Conservation (phyloP, 2,113 vertebrate species). For the Excalfactoria chinensis region DNA sequence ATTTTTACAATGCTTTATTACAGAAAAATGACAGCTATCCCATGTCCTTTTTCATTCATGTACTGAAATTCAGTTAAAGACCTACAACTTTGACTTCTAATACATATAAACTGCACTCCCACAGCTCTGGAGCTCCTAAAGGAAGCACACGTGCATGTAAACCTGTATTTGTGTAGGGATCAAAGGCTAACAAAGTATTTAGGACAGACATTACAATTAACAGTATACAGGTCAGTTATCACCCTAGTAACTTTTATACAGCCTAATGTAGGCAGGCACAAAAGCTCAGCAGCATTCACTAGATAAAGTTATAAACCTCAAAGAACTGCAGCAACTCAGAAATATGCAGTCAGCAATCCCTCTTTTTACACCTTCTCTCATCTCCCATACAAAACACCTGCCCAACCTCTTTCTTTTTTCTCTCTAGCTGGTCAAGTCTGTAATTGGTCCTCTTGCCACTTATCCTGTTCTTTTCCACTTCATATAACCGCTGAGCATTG, state of each 20-base stretch:
- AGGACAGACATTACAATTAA: not conserved
- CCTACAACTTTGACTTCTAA: not conserved
- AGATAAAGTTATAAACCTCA: not conserved
- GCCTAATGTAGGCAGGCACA: not conserved
- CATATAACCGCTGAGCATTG: constrained; percentile 83
- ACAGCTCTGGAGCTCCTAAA: not conserved
- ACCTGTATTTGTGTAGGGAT: not conserved
- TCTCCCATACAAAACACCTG: not conserved
- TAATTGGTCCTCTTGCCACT: constrained; percentile 71
- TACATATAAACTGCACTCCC: not conserved
- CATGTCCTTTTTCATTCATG: not conserved
- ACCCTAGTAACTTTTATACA: not conserved
- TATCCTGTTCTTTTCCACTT: constrained; percentile 81
- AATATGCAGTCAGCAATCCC: not conserved
- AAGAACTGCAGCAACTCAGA: not conserved
- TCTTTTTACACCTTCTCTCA: not conserved
- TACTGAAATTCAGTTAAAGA: not conserved
- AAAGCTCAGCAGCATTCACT: not conserved
- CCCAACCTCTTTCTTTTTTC: constrained; percentile 84
- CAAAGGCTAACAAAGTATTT: not conserved
- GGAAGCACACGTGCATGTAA: not conserved
- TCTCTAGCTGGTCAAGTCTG: constrained; percentile 83
- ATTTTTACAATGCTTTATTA: not conserved
- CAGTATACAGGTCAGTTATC: not conserved
- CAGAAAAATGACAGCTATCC: not conserved